Conservation (phyloP, 2,797 vertebrate species). For the Lagocephalus sceleratus region DNA sequence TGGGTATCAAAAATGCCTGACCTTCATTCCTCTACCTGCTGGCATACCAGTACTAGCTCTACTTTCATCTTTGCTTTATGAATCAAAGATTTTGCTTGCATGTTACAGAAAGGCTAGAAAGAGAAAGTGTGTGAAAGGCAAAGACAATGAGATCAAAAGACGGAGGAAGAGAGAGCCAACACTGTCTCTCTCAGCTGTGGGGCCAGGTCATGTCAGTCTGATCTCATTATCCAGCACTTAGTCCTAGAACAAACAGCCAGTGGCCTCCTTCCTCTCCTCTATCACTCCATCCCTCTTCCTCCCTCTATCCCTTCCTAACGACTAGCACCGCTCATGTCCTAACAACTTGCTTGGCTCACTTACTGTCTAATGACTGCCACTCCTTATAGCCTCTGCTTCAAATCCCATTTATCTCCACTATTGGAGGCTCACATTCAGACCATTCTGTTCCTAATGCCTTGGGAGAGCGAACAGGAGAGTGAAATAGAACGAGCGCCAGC, state of each 20-base stretch:
- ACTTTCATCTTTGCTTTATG: background rate
- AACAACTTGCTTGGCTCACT: conserved; percentile 78
- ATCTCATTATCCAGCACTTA: conserved; percentile 81
- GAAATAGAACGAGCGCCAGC: background rate
- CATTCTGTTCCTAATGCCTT: conserved; percentile 68
- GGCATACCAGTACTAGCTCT: background rate
- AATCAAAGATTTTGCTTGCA: conserved; percentile 2
- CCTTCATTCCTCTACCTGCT: no score
- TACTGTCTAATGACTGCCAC: conserved; percentile 77
- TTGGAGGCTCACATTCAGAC: conserved; percentile 70
- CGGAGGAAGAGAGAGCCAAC: conserved; percentile 48
- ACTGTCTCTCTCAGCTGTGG: conserved; percentile 73
- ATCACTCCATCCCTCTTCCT: conserved; percentile 61
- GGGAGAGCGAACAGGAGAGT: conserved; percentile 44
- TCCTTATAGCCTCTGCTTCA: conserved; percentile 74
- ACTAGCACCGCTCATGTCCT: conserved; percentile 75
- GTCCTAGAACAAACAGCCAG: conserved; percentile 77
- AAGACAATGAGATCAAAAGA: conserved; percentile 53
- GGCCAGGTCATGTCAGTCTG: conserved; percentile 74
- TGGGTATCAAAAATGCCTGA: no score
- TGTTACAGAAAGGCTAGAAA: conserved; percentile 13
- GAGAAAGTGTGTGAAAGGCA: conserved; percentile 55
- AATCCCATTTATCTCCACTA: conserved; percentile 77
- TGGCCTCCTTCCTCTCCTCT: conserved; percentile 67
- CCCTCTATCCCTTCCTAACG: conserved; percentile 68